Percentiles rank a stretch among this genome's conserved stretches.
These are phyloP conservation scores for Panthera tigris DNA, from an alignment of 2,113 vertebrate genomes.

Conservation along the genomic window DNA sequence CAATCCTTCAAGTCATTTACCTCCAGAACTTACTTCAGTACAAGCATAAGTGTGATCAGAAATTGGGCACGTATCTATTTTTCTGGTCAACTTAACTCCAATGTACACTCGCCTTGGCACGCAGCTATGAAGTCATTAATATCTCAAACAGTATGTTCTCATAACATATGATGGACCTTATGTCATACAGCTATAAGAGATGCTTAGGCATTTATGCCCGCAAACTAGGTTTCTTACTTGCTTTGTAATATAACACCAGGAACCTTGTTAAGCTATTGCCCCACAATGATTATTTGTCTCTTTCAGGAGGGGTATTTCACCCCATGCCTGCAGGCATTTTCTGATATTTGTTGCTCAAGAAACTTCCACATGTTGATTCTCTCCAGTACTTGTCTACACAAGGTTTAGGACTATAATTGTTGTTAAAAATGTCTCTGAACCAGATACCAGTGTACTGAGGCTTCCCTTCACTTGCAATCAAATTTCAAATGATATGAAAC, in stretches of 20 bases:
- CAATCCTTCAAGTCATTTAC: slow-evolving; percentile 56
- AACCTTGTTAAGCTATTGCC: not conserved
- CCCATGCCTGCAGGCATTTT: not conserved
- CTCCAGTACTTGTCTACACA: not conserved
- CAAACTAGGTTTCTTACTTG: slow-evolving; percentile 17
- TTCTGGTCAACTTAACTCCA: not conserved
- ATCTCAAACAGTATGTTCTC: not conserved
- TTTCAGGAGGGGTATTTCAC: not conserved
- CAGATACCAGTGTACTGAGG: not conserved
- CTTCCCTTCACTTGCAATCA: not conserved
- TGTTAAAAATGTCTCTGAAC: slow-evolving; percentile 38
- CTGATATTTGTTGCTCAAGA: not conserved
- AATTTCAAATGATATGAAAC: not conserved
- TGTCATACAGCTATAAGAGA: not conserved
- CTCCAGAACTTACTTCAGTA: not conserved
- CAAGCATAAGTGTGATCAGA: not conserved
- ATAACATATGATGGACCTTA: not conserved
- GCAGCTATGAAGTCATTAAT: slow-evolving; percentile 1
- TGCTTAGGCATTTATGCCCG: not conserved
- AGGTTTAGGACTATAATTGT: not conserved
- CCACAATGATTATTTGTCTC: not conserved
- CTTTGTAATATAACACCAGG: not conserved
- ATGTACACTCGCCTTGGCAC: not conserved
- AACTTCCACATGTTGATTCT: not conserved
- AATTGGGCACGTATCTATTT: not conserved